Evolutionary conservation across 1,140 invertebrate species (phyloP), one percentile per base, ranked within the genome.

Genomic region (Microplitis mediator): DNA sequence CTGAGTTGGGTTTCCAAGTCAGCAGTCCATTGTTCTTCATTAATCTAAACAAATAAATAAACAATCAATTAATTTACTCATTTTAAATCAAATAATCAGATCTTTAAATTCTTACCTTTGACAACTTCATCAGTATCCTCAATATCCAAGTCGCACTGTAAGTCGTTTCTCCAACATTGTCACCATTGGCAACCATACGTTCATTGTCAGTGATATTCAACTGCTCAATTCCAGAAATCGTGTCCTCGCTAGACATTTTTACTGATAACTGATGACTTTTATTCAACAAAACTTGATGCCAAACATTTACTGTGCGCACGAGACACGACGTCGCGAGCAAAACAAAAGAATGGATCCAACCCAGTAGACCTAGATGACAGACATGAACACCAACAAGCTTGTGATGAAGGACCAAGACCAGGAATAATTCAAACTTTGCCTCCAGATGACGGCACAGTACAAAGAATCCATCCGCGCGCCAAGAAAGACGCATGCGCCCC

Each of bases 81-180:
- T 13, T 11, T 11, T 52, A 45, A 52, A 13, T 6, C 1, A 2
- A 51, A 50, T 23, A 13, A 9, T 35, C 32, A 63, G 23, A 0
- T 23, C 23, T 23, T 23, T 23, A 23, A 61, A 4, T 11, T 4
- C 58, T 9, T 9, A 52, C 88, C 82, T 88, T 79, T 31, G 81
- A 81, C 39, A 89, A 64, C 61, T 84, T 82, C 74, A 89, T 83
- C 5, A 95, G 81, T 52, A 90, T 91, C 78, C 90, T 91, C 4
- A 94, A 82, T 65, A 94, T 91, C 86, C 92, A 94, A 68, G 91
- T 87, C 79, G 91, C 88, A 85, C 92, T 94, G 77, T 93, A 94
- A 13, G 93, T 87, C 0, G 93, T 94, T 72, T 92, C 88, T 36
- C 93, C 93, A 39, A 95, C 91, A 31, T 90, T 90, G 85, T 94